Evolutionary conservation across 64 coral and sea anemone species (phyloP).

Genomic region (Exaiptasia diaphana): DNA sequence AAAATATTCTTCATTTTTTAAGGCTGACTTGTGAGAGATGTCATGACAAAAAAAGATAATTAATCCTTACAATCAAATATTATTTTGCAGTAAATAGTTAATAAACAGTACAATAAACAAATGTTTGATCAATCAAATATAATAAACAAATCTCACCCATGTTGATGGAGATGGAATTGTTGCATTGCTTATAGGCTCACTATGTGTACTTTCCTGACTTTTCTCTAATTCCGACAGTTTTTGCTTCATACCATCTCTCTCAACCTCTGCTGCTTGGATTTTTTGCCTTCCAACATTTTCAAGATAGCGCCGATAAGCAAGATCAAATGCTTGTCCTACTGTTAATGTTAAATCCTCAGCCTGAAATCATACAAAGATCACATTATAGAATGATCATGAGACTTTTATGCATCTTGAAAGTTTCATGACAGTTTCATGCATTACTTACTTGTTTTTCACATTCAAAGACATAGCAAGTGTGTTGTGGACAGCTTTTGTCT

Average conservation of each 20-base stretch:
- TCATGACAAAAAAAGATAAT: background rate
- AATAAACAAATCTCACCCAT: too few species aligned
- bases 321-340: constrained; percentile 87
- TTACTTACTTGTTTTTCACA: constrained; percentile 74
- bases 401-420: too few species aligned
- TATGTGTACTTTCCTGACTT: background rate
- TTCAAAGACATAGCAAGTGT: constrained; percentile 82
- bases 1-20: background rate
- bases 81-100: too few species aligned
- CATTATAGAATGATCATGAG: background rate
- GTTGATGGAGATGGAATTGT: too few species aligned
- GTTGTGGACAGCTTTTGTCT: constrained; percentile 56
- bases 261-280: constrained; percentile 77
- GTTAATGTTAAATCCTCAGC: constrained; percentile 83
- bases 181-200: too few species aligned
- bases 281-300: constrained; percentile 62
- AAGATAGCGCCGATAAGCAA: constrained; percentile 81
- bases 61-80: background rate
- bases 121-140: too few species aligned
- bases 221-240: constrained; percentile 69
- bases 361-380: background rate
- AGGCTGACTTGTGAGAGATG: background rate
- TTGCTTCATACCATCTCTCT: constrained; percentile 75
- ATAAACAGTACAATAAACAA: too few species aligned
- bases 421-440: too few species aligned